Percentiles rank a stretch among this genome's conserved stretches.
Conservation (phyloP, 2,113 vertebrate species). For the Pituophis catenifer region DNA sequence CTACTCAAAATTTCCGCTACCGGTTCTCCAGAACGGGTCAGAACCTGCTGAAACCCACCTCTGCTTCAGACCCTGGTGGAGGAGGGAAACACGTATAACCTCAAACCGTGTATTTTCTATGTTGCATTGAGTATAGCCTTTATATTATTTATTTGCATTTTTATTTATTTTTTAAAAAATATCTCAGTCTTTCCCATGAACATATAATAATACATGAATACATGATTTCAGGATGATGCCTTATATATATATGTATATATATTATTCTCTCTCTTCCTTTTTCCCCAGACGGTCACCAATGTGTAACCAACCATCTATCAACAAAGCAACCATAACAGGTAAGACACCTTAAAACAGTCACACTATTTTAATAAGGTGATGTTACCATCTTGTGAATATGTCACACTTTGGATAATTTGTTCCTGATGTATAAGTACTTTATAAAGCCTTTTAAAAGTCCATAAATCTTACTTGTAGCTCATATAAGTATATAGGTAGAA, state of each 20-base stretch:
- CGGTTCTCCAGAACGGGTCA: too few relatives aligned
- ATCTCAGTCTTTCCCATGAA: background rate
- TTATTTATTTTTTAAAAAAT: background rate
- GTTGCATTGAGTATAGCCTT: background rate
- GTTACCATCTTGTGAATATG: background rate
- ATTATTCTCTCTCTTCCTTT: slow-evolving; percentile 4
- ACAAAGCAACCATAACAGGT: slow-evolving; percentile 97
- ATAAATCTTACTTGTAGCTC: background rate
- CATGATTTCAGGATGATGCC: background rate
- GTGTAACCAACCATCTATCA: slow-evolving; percentile 96
- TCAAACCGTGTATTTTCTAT: background rate
- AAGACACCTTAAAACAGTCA: slow-evolving; percentile 45
- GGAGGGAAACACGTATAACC: background rate
- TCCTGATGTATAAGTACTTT: background rate
- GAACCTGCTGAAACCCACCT: too few relatives aligned
- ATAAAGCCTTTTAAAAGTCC: background rate
- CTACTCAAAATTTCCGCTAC: too few relatives aligned
- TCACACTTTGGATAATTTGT: background rate
- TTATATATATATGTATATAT: background rate
- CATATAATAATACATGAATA: background rate
- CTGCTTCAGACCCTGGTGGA: background rate
- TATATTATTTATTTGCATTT: background rate
- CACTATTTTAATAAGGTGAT: background rate
- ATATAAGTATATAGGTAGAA: background rate
- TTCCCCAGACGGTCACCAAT: slow-evolving; percentile 89